These are phyloP conservation scores for Hoplostethus atlanticus DNA, from an alignment of 2,797 vertebrate genomes.

Conservation along the genomic window DNA sequence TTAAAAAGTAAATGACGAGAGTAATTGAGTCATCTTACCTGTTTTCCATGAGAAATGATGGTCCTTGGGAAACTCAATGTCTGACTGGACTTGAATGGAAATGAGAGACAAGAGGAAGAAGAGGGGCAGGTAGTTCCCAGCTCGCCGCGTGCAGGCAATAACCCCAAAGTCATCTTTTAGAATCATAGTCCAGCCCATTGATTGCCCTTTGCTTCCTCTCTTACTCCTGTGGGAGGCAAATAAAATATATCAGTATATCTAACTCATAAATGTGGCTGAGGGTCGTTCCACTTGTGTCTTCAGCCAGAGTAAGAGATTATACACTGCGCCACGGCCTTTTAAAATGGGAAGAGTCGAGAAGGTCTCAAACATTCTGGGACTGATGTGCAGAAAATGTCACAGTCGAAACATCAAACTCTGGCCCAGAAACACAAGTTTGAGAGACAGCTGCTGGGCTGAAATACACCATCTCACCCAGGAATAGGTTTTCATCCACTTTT, in stretches of 20 bases:
- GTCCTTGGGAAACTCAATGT: constrained; percentile 87
- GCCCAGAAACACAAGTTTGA: constrained; percentile 44
- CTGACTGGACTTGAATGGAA: constrained; percentile 82
- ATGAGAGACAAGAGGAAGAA: constrained; percentile 86
- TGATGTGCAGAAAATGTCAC: constrained; percentile 8
- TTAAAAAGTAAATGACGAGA: not conserved
- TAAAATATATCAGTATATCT: constrained; percentile 50
- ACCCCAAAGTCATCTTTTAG: constrained; percentile 87
- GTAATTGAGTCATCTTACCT: constrained; percentile 84
- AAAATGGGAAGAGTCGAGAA: constrained; percentile 20
- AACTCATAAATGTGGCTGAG: constrained; percentile 36
- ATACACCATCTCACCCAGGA: constrained; percentile 13
- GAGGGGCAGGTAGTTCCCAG: constrained; percentile 78
- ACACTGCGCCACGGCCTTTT: constrained; percentile 10
- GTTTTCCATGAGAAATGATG: constrained; percentile 94
- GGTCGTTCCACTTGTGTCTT: not conserved
- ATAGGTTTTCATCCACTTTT: not conserved
- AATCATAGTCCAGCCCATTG: constrained; percentile 94
- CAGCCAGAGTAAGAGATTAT: not conserved
- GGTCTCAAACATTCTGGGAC: constrained; percentile 13
- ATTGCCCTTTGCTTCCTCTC: constrained; percentile 75
- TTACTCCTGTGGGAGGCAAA: constrained; percentile 86
- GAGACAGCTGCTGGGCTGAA: constrained; percentile 37
- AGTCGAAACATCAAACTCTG: constrained; percentile 19
- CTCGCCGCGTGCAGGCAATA: constrained; percentile 84